phyloP scores from a whole-genome alignment of 1,140 invertebrate species.

The Drosophila pectinifera region DNA sequence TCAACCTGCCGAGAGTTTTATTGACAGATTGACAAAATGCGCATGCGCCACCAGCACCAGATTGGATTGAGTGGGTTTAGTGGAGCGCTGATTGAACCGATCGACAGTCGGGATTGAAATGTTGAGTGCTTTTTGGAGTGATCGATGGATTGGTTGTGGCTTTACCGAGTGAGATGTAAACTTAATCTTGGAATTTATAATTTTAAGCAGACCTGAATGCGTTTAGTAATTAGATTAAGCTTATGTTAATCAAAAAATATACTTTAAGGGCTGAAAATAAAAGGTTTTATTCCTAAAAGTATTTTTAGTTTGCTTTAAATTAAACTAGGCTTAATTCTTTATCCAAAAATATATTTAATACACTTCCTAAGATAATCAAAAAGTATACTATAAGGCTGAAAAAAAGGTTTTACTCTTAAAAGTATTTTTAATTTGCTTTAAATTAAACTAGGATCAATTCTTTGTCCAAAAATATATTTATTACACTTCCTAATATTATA shows the following conservation, averaged over 20 bases:
- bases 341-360: neutral
- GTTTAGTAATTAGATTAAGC: no score
- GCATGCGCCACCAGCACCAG: conserved; percentile 22
- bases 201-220: neutral
- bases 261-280: no score
- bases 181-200: neutral
- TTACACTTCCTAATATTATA: no score
- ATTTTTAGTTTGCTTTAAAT: no score
- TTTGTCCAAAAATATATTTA: no score
- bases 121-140: conserved; percentile 25
- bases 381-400: no score
- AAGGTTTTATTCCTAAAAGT: no score
- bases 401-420: no score
- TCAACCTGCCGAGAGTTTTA: conserved; percentile 30
- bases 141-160: conserved; percentile 4
- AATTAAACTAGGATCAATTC: no score
- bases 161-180: neutral
- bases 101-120: conserved; percentile 42
- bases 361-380: no score
- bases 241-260: no score
- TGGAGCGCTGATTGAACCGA: conserved; percentile 37
- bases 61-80: conserved; percentile 50
- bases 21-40: conserved; percentile 64
- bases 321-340: neutral
- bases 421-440: no score